Conservation (phyloP, 2,888 invertebrate genomes). For the Leptura quadrifasciata region DNA sequence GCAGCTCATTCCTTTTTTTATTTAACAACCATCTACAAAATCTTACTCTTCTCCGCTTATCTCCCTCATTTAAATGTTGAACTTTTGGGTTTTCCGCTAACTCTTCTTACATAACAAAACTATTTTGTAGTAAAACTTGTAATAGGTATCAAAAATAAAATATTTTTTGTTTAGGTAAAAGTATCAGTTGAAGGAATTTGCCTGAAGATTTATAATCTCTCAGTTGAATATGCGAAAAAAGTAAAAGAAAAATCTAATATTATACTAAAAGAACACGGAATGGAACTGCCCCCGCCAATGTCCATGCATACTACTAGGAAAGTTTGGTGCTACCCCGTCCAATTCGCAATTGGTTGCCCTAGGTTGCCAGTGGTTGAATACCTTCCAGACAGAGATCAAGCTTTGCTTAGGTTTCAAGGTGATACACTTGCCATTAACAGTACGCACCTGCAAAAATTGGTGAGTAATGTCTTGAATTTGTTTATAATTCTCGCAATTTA, state of each 20-base stretch:
- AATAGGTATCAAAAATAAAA: not conserved
- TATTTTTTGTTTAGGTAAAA: conserved; percentile 76
- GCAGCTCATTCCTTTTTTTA: too few relatives aligned
- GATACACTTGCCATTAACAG: conserved; percentile 91
- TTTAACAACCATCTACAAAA: too few relatives aligned
- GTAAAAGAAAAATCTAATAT: conserved; percentile 90
- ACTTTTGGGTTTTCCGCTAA: too few relatives aligned
- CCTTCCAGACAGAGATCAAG: conserved; percentile 90
- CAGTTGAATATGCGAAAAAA: conserved; percentile 93
- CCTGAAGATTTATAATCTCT: conserved; percentile 93
- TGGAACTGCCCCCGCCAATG: conserved; percentile 76
- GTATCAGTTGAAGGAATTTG: conserved; percentile 96
- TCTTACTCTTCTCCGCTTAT: too few relatives aligned
- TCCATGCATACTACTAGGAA: conserved; percentile 86
- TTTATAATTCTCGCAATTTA: not conserved
- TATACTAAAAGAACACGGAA: conserved; percentile 91
- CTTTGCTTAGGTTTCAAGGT: conserved; percentile 88
- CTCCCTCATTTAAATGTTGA: too few relatives aligned
- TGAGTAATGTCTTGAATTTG: conserved; percentile 69
- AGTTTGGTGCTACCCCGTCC: conserved; percentile 96
- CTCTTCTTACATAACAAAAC: too few relatives aligned
- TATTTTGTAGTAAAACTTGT: not conserved
- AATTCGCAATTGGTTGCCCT: conserved; percentile 91
- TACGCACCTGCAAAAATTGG: conserved; percentile 93
- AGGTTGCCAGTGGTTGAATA: conserved; percentile 91